Conservation (phyloP, 2,113 vertebrate genomes). For the Ammodytes dubius region DNA sequence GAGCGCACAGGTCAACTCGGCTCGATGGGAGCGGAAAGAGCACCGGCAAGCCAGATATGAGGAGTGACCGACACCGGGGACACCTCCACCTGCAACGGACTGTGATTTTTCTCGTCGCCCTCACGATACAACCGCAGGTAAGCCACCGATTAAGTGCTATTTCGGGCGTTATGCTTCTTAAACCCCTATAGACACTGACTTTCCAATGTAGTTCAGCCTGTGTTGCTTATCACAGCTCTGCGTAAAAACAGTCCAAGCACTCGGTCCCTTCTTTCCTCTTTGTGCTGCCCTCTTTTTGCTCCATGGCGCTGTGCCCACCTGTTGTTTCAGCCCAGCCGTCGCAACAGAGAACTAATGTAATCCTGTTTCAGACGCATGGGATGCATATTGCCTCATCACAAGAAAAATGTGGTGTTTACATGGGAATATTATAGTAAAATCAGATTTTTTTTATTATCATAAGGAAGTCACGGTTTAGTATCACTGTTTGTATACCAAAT, state of each 20-base stretch:
- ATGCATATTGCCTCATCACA: slow-evolving; percentile 3
- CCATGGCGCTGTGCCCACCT: slow-evolving; percentile 79
- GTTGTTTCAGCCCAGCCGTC: slow-evolving; percentile 76
- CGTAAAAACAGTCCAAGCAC: slow-evolving; percentile 21
- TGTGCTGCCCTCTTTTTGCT: slow-evolving; percentile 62
- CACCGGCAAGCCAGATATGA: slow-evolving; percentile 44
- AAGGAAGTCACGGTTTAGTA: background rate
- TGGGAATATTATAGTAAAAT: background rate
- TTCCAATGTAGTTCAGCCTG: slow-evolving; percentile 34
- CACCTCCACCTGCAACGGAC: slow-evolving; percentile 75
- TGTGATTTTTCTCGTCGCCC: slow-evolving; percentile 77
- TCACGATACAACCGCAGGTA: slow-evolving; percentile 83
- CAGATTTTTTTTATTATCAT: background rate
- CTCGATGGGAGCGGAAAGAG: slow-evolving; percentile 40
- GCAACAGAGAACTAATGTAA: slow-evolving; percentile 32
- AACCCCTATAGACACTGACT: slow-evolving; percentile 48
- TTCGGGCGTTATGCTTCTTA: slow-evolving; percentile 66
- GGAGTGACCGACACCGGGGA: slow-evolving; percentile 52
- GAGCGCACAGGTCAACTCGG: slow-evolving; percentile 49
- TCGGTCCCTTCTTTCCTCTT: slow-evolving; percentile 27
- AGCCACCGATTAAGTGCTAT: slow-evolving; percentile 83
- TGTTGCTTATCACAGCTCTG: slow-evolving; percentile 34
- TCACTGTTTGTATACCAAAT: slow-evolving; percentile 19
- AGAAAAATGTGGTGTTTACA: background rate
- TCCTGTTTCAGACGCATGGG: slow-evolving; percentile 19